These are phyloP conservation scores for Agrilus planipennis DNA, from an alignment of 1,140 invertebrate genomes.

Conservation along the genomic window DNA sequence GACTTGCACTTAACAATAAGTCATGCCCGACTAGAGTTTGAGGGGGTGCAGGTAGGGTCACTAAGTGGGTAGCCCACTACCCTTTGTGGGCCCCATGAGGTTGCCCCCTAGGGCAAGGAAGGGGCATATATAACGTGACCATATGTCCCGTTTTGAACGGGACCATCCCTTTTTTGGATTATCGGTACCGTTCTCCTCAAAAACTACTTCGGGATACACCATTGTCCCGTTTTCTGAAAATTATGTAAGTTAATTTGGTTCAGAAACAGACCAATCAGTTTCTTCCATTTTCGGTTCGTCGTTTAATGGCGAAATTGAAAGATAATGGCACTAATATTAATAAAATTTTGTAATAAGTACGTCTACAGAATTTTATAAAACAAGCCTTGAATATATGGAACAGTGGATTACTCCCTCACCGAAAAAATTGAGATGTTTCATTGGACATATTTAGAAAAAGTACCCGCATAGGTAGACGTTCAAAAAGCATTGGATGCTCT, in stretches of 20 bases:
- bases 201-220: too few species aligned
- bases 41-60: too few species aligned
- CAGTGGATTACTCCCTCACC: slow-evolving; percentile 10
- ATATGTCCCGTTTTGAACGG: too few species aligned
- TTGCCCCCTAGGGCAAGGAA: too few species aligned
- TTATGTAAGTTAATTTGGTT: slow-evolving; percentile 12
- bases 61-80: too few species aligned
- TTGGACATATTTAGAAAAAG: slow-evolving; percentile 21
- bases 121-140: too few species aligned
- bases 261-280: slow-evolving; percentile 14
- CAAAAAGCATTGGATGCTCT: slow-evolving; percentile 13
- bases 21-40: too few species aligned
- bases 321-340: slow-evolving; percentile 11
- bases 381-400: slow-evolving; percentile 17
- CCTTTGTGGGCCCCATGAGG: too few species aligned
- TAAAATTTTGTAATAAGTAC: slow-evolving; percentile 22
- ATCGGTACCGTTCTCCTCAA: too few species aligned
- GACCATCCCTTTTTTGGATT: too few species aligned
- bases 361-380: slow-evolving; percentile 27
- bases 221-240: too few species aligned
- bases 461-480: slow-evolving; percentile 20
- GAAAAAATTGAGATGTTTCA: slow-evolving; percentile 21
- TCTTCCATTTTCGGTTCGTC: slow-evolving; percentile 21
- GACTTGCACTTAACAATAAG: too few species aligned
- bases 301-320: slow-evolving; percentile 2